Base-by-base conservation (phyloP, 2,888 invertebrate genomes). In the Drosophila longiperda region DNA sequence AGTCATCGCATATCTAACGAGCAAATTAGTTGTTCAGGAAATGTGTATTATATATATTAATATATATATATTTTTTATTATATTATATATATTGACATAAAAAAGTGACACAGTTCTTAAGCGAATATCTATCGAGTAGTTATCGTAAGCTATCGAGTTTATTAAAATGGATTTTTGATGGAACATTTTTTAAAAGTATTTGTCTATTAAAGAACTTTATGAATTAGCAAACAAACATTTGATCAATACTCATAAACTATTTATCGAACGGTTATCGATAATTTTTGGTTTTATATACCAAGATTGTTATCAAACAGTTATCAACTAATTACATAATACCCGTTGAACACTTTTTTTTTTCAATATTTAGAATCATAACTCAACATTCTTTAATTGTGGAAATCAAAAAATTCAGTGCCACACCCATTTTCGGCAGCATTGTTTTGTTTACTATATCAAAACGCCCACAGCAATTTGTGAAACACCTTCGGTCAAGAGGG, bases 381-480 rank as follows among this genome's bases (percentile, higher is more conserved):
- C 4, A 15, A 1, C 12, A 9, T 38, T 38, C 38, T 40, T 20
- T 11, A 15, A 33, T 33, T 23, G 45, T 9, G 3, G 26, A 50
- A 55, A 63, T 73, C 53, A 33, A 50, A 55, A 50, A 17, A 32
- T 20, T 33, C 15, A n/a, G 12, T 49, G 69, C 55, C 72, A 75
- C 88, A 76, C 83, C 90, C 17, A 34, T 45, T 72, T 70, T 68
- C 49, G 45, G 40, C 82, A 78, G 40, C 82, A 66, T 69, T 78
- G 67, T 61, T 67, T 49, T 83, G 72, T 55, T 70, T 70, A 70
- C 69, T 66, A 73, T 65, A 55, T 38, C 48, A 65, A 73, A 63
- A 60, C 62, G 54, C 71, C 85, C 67, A 70, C 66, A 69, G 50
- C 90, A 82, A 89, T 84, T 89, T 89, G 88, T 70, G 66, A 64